Base-by-base conservation (phyloP, 2,797 vertebrate genomes). In the Trichosurus vulpecula region DNA sequence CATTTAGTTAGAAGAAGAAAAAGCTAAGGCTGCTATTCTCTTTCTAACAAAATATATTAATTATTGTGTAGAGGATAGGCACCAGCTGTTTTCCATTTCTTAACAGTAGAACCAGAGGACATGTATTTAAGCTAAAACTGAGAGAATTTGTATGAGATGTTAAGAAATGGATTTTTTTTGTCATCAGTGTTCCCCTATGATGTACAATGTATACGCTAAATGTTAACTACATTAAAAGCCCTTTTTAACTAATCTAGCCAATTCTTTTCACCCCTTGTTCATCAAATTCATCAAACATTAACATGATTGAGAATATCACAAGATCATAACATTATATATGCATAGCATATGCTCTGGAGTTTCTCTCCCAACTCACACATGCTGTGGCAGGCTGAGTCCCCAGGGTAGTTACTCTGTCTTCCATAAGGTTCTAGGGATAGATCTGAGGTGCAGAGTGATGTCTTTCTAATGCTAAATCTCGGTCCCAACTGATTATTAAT, bases 71-170 rank as follows among this genome's bases (percentile, higher is more conserved):
- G 92, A 95, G 61, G 47, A 31, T 97, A 95, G 52, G 90, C 61
- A 89, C 96, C 91, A 97, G 55, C 95, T 97, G n/a, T 53, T 96
- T 95, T 94, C 96, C 55, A 58, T 96, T 93, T 90, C 87, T 25
- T 95, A 87, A 19, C 95, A 97, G 96, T 6, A 55, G 47, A 97
- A 93, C n/a, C 19, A 51, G 54, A 94, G 91, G 74, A 92, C 94
- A 90, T 92, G 94, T 94, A 90, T 90, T 97, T 96, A 97, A 97
- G 97, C 97, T 98, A 96, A 97, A 96, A 95, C 92, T 92, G 95
- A 91, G 94, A 97, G 93, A 47, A 98, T 97, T 98, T 98, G 55
- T 87, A 56, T 96, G 95, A 95, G 92, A 52, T 95, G 93, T 22
- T 96, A 14, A 91, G 91, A 93, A 61, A 52, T 35, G 12, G 9